Percentiles rank a stretch among this genome's conserved stretches.
Conservation (phyloP, 2,113 vertebrate genomes). For the Odontophorus gujanensis region DNA sequence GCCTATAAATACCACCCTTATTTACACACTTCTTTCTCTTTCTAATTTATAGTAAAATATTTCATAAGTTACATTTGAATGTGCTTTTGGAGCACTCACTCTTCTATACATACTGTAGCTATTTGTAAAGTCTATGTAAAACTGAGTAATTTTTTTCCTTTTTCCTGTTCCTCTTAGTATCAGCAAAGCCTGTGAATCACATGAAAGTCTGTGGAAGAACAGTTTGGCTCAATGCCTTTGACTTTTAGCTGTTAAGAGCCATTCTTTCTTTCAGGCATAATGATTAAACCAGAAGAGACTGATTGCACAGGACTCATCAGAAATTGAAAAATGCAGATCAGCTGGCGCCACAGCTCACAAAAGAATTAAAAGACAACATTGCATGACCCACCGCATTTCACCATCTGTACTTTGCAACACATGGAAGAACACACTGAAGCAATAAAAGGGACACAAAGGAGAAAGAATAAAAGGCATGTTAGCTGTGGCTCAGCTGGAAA, state of each 20-base stretch:
- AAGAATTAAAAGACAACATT: not conserved
- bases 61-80: not conserved
- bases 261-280: not conserved
- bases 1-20: not conserved
- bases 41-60: not conserved
- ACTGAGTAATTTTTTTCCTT: not conserved
- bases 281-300: not conserved
- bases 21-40: not conserved
- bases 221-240: not conserved
- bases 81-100: not conserved
- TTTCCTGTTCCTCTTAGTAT: not conserved
- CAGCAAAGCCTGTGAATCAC: not conserved
- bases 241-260: not conserved
- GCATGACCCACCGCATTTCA: not conserved
- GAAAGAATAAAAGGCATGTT: not conserved
- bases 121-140: not conserved
- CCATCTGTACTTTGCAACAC: slow-evolving; percentile 9
- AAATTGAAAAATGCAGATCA: slow-evolving; percentile 10
- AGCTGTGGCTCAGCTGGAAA: not conserved
- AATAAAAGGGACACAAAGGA: not conserved
- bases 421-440: not conserved
- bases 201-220: not conserved
- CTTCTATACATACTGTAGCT: not conserved
- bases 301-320: not conserved
- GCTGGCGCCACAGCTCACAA: not conserved